Evolutionary conservation across 2,888 invertebrate genomes (phyloP).

Genomic region (Pemphredon lugubris): DNA sequence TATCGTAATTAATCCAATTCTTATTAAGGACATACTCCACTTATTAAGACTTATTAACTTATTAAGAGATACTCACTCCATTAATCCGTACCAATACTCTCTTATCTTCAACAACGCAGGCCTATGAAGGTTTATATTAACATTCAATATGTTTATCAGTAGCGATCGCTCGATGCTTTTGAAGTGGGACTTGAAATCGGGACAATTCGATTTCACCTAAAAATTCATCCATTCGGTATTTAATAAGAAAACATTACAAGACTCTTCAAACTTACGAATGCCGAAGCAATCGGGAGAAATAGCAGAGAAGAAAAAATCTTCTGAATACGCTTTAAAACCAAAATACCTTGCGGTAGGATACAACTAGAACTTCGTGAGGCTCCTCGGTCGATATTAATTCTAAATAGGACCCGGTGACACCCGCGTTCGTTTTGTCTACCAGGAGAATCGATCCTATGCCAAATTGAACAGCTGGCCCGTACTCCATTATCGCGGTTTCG

Average conservation of each 20-base stretch:
- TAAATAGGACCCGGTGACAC: conserved; percentile 88
- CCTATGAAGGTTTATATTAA: conserved; percentile 87
- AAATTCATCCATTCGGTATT: too few relatives aligned
- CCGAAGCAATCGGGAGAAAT: too few relatives aligned
- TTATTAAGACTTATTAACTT: background rate
- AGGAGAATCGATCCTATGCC: conserved; percentile 85
- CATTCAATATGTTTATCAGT: conserved; percentile 86
- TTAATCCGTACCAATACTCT: conserved; percentile 82
- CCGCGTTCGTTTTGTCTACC: conserved; percentile 90
- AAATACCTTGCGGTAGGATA: conserved; percentile 89
- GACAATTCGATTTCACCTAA: conserved; percentile 91
- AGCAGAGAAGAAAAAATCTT: too few relatives aligned
- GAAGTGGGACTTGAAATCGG: conserved; percentile 91
- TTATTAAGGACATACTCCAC: conserved; percentile 4
- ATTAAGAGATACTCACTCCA: conserved; percentile 82
- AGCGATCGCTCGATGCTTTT: conserved; percentile 90
- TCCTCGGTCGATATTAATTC: conserved; percentile 87
- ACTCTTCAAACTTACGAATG: too few relatives aligned
- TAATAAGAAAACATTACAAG: too few relatives aligned
- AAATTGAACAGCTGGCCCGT: conserved; percentile 89
- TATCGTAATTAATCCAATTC: too few relatives aligned
- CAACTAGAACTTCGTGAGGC: conserved; percentile 85
- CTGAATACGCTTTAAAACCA: too few relatives aligned
- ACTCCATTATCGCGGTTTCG: conserved; percentile 90
- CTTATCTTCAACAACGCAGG: conserved; percentile 87